These are phyloP conservation scores for Alfaro cultratus DNA, from an alignment of 2,797 vertebrate species.

Conservation along the genomic window DNA sequence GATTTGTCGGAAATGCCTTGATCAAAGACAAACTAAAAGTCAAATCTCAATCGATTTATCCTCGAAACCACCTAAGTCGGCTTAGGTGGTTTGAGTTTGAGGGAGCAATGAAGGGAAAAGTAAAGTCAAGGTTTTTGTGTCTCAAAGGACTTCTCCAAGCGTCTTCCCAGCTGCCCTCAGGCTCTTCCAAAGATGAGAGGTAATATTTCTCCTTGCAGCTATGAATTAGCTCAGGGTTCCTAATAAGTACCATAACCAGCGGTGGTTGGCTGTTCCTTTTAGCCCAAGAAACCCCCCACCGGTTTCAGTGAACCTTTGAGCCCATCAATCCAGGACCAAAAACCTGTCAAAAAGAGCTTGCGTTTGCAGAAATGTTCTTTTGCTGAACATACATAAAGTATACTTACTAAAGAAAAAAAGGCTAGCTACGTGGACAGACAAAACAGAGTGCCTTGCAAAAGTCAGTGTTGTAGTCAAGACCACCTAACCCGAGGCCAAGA, in stretches of 20 bases:
- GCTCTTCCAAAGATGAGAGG: background rate
- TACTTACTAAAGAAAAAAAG: background rate
- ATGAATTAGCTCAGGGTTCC: background rate
- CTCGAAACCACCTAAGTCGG: background rate
- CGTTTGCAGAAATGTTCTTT: background rate
- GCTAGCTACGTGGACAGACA: background rate
- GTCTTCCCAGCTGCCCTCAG: background rate
- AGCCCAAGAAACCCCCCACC: background rate
- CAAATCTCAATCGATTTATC: background rate
- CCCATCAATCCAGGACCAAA: background rate
- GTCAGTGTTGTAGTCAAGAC: no score
- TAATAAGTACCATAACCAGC: background rate
- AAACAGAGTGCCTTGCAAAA: background rate
- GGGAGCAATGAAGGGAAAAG: background rate
- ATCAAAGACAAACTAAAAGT: background rate
- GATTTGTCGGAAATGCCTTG: background rate
- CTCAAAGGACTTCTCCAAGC: background rate
- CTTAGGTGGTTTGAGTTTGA: background rate
- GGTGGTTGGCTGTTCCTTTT: background rate
- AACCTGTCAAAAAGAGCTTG: background rate
- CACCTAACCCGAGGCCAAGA: no score
- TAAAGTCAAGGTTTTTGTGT: background rate
- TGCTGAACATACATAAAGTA: background rate
- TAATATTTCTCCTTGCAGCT: background rate
- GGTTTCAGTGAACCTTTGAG: background rate